Evolutionary conservation across 2,888 invertebrate genomes (phyloP).

Genomic region (Volucella inflata): DNA sequence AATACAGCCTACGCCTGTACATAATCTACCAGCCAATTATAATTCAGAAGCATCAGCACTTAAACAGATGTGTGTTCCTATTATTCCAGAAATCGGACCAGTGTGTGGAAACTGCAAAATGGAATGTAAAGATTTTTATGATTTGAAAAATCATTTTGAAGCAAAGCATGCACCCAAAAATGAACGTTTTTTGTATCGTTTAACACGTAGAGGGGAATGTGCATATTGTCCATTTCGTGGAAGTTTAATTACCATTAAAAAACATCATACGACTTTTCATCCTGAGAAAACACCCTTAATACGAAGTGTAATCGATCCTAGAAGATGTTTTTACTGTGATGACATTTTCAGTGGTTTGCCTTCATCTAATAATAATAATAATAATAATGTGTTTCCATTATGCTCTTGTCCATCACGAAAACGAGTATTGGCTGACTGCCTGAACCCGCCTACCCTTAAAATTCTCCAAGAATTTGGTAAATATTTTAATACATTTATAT

Average conservation of each 20-base stretch:
- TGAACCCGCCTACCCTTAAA: conserved; percentile 6
- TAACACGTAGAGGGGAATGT: conserved; percentile 41
- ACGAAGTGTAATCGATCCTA: conserved; percentile 15
- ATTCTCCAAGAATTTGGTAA: conserved; percentile 38
- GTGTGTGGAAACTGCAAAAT: conserved; percentile 40
- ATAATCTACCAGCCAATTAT: background rate
- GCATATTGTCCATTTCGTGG: conserved; percentile 20
- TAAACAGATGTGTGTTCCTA: background rate
- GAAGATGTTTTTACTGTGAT: conserved; percentile 50
- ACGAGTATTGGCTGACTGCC: conserved; percentile 44
- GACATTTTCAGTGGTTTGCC: conserved; percentile 9
- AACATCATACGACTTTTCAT: conserved; percentile 29
- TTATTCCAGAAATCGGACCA: conserved; percentile 33
- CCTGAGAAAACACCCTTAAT: background rate
- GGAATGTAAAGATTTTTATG: conserved; percentile 38
- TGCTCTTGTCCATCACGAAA: conserved; percentile 43
- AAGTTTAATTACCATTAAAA: background rate
- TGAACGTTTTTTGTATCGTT: conserved; percentile 41
- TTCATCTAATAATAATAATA: background rate
- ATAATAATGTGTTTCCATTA: background rate
- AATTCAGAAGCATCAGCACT: background rate
- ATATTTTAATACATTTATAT: background rate
- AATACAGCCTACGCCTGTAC: background rate
- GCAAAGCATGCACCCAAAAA: conserved; percentile 25
- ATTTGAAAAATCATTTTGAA: conserved; percentile 36